Base-by-base conservation (phyloP, 2,113 vertebrate species). In the Cervus canadensis region DNA sequence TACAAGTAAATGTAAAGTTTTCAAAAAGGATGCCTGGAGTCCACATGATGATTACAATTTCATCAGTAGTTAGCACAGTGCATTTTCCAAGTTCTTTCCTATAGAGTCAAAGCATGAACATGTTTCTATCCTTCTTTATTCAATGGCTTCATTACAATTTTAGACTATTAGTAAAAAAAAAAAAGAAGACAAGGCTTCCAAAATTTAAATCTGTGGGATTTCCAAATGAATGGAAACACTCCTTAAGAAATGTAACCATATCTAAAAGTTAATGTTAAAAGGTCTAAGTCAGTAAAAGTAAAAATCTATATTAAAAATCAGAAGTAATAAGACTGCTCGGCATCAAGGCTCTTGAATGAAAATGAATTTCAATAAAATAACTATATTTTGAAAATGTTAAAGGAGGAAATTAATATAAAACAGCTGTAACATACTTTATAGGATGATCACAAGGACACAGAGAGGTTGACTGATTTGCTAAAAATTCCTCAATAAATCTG, bases 161-260 rank as follows among this genome's bases (percentile, higher is more conserved):
- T 85, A 93, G 33, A 86, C 84, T 92, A 76, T 43, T 92, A 26
- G 59, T 89, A 52, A 67, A 62, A 78, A 50, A 40, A 40, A 40
- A 81, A 52, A 93, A 94, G 90, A 97, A 94, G 95, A 92, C 85
- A 97, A 95, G 36, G 45, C 9, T 97, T 98, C 25, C 28, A 94
- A 92, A 96, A 98, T 94, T 87, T 98, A 95, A 19, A 94, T 97
- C 96, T 96, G 94, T 94, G 0, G 0, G 89, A 83, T 96, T 91
- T 97, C 71, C 87, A 92, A 97, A 59, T 94, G 45, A 98, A 97
- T 30, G 6, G 43, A 84, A 97, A 87, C 26, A 92, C 15, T 74
- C 36, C 52, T 91, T 64, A 95, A 92, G 76, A 91, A 85, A 91
- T 76, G 54, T 74, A 94, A 82, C 74, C n/a, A 28, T 36, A 93